Percentiles rank a stretch among this genome's conserved stretches.
phyloP scores from a whole-genome alignment of 2,888 invertebrate species.

The Nomada fucata region DNA sequence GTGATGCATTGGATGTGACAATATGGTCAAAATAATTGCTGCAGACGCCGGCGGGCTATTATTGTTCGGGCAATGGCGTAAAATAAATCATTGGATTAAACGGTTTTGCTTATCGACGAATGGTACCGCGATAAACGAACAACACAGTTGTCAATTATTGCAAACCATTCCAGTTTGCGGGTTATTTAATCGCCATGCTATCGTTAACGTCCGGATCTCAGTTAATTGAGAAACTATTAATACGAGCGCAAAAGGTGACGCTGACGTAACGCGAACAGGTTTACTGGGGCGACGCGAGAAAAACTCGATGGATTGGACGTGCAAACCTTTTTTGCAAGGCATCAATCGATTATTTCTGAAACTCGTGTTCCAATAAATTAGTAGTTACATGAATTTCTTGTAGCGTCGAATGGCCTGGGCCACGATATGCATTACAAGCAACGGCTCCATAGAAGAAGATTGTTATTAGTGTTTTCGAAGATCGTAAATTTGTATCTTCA shows the following conservation, averaged over 20 bases:
- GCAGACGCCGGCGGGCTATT: background rate
- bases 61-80: background rate
- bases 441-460: too few relatives aligned
- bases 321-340: background rate
- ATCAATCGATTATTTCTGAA: too few relatives aligned
- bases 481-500: too few relatives aligned
- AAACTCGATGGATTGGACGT: background rate
- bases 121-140: constrained; percentile 19
- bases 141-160: constrained; percentile 30
- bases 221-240: constrained; percentile 5
- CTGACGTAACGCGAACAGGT: background rate
- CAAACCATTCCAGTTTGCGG: constrained; percentile 13
- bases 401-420: too few relatives aligned
- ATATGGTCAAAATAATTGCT: background rate
- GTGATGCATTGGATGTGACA: background rate
- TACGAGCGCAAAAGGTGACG: background rate
- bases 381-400: too few relatives aligned
- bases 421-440: too few relatives aligned
- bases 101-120: constrained; percentile 37
- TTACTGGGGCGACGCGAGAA: too few relatives aligned
- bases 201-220: background rate
- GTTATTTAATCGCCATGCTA: constrained; percentile 28
- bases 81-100: constrained; percentile 42
- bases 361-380: too few relatives aligned
- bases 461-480: too few relatives aligned